phyloP scores from a whole-genome alignment of 2,888 invertebrate species.

The Trachelus troglodyta region DNA sequence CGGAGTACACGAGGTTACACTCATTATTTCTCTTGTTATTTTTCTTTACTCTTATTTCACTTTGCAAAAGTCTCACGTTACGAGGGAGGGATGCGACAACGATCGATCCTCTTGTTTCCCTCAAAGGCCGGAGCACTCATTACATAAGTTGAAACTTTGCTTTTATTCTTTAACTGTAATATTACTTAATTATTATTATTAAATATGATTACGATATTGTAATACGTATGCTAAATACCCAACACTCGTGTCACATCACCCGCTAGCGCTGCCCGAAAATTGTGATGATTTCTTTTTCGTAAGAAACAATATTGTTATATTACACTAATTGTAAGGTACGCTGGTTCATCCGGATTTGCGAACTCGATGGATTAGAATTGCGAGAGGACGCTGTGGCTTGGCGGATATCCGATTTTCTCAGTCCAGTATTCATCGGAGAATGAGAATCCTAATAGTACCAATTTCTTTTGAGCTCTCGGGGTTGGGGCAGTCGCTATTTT shows the following conservation, averaged over 20 bases:
- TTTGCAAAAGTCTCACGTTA: no score
- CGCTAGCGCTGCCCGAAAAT: slow-evolving; percentile 23
- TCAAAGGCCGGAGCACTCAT: not conserved
- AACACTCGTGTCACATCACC: slow-evolving; percentile 21
- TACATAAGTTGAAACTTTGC: slow-evolving; percentile 22
- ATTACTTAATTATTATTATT: slow-evolving; percentile 7
- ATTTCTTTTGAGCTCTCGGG: no score
- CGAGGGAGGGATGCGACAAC: no score
- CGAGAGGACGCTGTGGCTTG: not conserved
- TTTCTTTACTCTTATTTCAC: not conserved
- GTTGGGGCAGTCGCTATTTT: no score
- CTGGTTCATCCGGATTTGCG: not conserved
- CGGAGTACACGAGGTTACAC: slow-evolving; percentile 7
- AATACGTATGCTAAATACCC: not conserved
- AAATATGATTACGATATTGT: slow-evolving; percentile 12
- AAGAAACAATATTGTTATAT: slow-evolving; percentile 13
- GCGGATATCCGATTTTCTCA: not conserved
- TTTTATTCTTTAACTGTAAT: slow-evolving; percentile 28
- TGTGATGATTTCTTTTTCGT: slow-evolving; percentile 22
- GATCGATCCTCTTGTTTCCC: no score
- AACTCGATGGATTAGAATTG: not conserved
- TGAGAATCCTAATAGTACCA: no score
- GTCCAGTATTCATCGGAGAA: not conserved
- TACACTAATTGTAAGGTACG: slow-evolving; percentile 5
- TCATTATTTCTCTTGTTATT: slow-evolving; percentile 5